These are phyloP conservation scores for Scaptomyza hsui DNA, from an alignment of 1,140 invertebrate species.

Conservation along the genomic window DNA sequence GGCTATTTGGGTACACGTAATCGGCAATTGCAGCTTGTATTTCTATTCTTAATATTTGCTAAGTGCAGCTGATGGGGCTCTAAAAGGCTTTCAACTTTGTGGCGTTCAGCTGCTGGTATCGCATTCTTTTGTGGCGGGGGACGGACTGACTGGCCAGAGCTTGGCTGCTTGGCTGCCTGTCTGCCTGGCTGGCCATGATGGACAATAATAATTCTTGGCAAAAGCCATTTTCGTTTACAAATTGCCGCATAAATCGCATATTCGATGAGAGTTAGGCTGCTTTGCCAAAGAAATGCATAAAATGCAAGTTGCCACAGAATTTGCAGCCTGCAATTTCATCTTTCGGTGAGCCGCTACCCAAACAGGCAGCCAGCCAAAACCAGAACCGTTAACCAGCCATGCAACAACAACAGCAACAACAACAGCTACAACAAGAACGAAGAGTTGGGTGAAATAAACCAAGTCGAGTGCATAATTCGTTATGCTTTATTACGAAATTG, in stretches of 20 bases:
- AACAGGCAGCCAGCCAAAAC: conserved; percentile 33
- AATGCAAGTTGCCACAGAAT: conserved; percentile 51
- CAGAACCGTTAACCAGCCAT: conserved; percentile 74
- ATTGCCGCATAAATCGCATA: conserved; percentile 83
- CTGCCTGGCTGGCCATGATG: conserved; percentile 54
- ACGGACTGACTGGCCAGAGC: not conserved
- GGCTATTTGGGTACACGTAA: conserved; percentile 26
- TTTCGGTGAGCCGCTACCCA: conserved; percentile 31
- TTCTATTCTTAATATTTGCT: conserved; percentile 69
- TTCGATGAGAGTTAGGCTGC: conserved; percentile 74
- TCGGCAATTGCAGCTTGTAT: not conserved
- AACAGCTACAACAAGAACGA: conserved; percentile 39
- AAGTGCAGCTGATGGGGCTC: conserved; percentile 70
- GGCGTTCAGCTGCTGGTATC: conserved; percentile 40
- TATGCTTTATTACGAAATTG: conserved; percentile 83
- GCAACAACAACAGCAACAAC: conserved; percentile 15
- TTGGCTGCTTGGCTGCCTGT: conserved; percentile 6
- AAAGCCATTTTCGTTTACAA: conserved; percentile 82
- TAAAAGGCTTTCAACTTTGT: conserved; percentile 47
- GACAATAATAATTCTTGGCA: conserved; percentile 83
- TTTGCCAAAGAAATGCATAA: conserved; percentile 61
- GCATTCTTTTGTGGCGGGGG: conserved; percentile 19
- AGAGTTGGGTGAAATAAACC: conserved; percentile 70
- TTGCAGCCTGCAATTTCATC: conserved; percentile 68
- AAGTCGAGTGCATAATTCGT: conserved; percentile 83